These are phyloP conservation scores for Phalacrocorax carbo DNA, from an alignment of 2,113 vertebrate genomes.

Conservation along the genomic window DNA sequence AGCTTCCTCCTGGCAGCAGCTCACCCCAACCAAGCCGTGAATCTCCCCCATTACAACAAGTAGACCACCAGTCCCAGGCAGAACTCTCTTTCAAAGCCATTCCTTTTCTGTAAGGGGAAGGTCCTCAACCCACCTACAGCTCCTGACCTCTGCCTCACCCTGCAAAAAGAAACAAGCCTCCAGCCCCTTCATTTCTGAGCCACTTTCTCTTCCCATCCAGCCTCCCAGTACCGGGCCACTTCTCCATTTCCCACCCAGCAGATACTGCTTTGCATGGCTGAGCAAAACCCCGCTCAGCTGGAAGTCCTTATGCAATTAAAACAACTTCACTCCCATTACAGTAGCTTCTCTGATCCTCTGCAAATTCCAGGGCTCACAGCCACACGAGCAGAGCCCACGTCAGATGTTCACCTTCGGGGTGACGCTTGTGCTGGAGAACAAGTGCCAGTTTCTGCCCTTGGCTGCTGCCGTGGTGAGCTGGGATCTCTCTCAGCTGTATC, in stretches of 20 bases:
- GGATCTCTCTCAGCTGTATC: background rate
- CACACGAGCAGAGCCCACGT: background rate
- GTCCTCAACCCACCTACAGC: background rate
- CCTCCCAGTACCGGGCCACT: background rate
- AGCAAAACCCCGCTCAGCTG: background rate
- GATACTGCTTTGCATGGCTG: background rate
- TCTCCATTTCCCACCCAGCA: background rate
- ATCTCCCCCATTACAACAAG: rapidly evolving
- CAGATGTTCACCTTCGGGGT: background rate
- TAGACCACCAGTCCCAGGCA: background rate
- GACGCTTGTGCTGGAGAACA: background rate
- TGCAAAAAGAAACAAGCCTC: background rate
- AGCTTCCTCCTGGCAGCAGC: background rate
- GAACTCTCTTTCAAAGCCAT: background rate
- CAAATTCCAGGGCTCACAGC: background rate
- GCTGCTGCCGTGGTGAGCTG: rapidly evolving
- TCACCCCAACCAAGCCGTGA: background rate
- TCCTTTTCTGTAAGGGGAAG: background rate
- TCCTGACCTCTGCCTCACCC: background rate
- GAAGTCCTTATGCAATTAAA: background rate
- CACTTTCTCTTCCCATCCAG: background rate
- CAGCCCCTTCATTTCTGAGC: background rate
- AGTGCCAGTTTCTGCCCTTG: background rate
- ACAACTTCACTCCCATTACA: background rate
- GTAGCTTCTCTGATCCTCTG: background rate